These are phyloP conservation scores for Osmerus eperlanus DNA, from an alignment of 2,113 vertebrate species.

Conservation along the genomic window DNA sequence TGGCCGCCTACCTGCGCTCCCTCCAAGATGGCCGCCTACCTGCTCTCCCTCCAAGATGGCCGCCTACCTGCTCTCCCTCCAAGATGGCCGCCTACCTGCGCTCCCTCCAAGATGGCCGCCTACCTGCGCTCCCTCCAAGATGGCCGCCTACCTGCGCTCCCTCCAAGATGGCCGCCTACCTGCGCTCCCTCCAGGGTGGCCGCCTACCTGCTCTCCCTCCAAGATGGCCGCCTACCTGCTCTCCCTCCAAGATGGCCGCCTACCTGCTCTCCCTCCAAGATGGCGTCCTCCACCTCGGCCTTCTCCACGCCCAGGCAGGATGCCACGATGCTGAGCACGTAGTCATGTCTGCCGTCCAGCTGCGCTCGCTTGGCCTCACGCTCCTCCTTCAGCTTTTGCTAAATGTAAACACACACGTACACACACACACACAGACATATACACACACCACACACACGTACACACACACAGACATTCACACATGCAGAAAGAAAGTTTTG, in stretches of 20 bases:
- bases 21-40: conserved; percentile 55
- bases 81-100: too few species aligned
- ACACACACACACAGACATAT: neutral
- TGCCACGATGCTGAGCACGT: conserved; percentile 81
- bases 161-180: too few species aligned
- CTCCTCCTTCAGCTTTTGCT: conserved; percentile 94
- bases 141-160: too few species aligned
- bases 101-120: too few species aligned
- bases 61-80: too few species aligned
- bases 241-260: conserved; percentile 84
- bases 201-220: conserved; percentile 69
- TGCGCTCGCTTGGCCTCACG: conserved; percentile 83
- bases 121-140: too few species aligned
- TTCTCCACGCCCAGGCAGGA: conserved; percentile 82
- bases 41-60: too few species aligned
- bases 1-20: conserved; percentile 84
- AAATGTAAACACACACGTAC: conserved; percentile 10
- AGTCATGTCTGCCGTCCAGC: conserved; percentile 86
- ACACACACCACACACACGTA: too few species aligned
- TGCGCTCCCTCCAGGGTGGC: too few species aligned
- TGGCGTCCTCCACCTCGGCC: conserved; percentile 83
- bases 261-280: conserved; percentile 72
- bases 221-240: conserved; percentile 67
- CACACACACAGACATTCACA: conserved; percentile 1
- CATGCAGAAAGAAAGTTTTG: neutral